phyloP scores from a whole-genome alignment of 2,797 vertebrate genomes.

The Spea hammondii region DNA sequence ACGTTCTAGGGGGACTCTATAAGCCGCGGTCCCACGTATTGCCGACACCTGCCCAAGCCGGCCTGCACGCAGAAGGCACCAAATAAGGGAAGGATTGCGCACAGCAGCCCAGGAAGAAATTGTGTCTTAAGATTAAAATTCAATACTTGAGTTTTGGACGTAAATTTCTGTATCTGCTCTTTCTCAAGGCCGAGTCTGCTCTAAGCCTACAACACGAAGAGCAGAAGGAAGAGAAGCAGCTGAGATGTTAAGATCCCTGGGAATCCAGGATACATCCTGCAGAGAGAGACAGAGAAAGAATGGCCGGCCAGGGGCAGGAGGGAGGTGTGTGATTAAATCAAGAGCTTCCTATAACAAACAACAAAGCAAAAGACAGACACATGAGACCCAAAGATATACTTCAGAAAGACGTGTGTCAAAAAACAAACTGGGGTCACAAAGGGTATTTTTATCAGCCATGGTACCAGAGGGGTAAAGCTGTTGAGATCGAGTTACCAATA shows the following conservation, averaged over 20 bases:
- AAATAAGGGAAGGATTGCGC: conserved; percentile 78
- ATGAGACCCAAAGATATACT: conserved; percentile 23
- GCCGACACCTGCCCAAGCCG: conserved; percentile 64
- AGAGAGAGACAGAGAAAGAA: conserved; percentile 40
- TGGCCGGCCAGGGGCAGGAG: conserved; percentile 25
- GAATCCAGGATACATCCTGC: conserved; percentile 50
- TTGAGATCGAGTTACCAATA: neutral
- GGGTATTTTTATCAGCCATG: neutral
- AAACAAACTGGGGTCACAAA: neutral
- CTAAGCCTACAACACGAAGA: conserved; percentile 41
- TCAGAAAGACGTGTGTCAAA: conserved; percentile 5
- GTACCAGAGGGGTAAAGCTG: neutral
- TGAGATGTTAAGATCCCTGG: conserved; percentile 43
- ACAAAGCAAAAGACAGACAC: conserved; percentile 31
- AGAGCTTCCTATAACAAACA: conserved; percentile 26
- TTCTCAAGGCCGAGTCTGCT: conserved; percentile 65
- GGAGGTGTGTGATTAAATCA: conserved; percentile 15
- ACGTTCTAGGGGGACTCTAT: neutral
- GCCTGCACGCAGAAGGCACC: conserved; percentile 67
- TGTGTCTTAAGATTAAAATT: conserved; percentile 75
- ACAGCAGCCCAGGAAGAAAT: conserved; percentile 65
- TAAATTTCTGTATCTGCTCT: conserved; percentile 76
- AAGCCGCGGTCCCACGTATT: conserved; percentile 21
- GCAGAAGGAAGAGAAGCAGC: conserved; percentile 45
- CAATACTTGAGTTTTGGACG: conserved; percentile 75